Percentiles rank a stretch among this genome's conserved stretches.
Conservation (phyloP, 64 coral and sea anemone genomes). For the Stichodactyla mertensii region DNA sequence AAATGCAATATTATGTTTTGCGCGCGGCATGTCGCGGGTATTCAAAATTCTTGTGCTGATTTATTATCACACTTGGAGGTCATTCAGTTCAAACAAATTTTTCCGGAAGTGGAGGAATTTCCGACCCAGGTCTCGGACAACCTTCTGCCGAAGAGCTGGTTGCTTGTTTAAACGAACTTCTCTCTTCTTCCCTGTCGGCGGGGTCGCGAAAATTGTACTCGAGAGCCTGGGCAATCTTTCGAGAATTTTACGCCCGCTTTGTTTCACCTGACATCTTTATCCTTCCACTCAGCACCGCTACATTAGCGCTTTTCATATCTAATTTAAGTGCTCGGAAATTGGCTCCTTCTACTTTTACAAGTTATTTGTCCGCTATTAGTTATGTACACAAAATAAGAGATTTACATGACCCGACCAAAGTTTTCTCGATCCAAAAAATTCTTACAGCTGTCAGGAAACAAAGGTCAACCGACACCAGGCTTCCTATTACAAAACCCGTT, state of each 20-base stretch:
- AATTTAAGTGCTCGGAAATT: neutral
- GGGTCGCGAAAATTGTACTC: too few species aligned
- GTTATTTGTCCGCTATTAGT: neutral
- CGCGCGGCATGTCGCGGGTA: neutral
- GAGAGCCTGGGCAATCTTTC: too few species aligned
- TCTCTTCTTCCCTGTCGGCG: too few species aligned
- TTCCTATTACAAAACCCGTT: neutral
- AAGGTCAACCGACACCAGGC: neutral
- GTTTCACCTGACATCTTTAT: too few species aligned
- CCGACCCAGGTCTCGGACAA: neutral
- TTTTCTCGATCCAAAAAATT: neutral
- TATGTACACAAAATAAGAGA: neutral
- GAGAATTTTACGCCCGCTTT: too few species aligned
- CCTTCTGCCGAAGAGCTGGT: neutral
- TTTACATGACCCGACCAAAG: neutral
- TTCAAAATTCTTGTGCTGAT: neutral
- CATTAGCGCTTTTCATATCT: too few species aligned
- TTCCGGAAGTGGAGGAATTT: neutral
- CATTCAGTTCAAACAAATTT: slow-evolving; percentile 2
- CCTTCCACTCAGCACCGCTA: too few species aligned
- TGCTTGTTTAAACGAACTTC: neutral
- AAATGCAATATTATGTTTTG: neutral
- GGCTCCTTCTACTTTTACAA: neutral
- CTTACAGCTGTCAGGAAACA: neutral
- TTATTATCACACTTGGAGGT: neutral